These are phyloP conservation scores for Trichopoda pennipes DNA, from an alignment of 2,888 invertebrate species.

Conservation along the genomic window DNA sequence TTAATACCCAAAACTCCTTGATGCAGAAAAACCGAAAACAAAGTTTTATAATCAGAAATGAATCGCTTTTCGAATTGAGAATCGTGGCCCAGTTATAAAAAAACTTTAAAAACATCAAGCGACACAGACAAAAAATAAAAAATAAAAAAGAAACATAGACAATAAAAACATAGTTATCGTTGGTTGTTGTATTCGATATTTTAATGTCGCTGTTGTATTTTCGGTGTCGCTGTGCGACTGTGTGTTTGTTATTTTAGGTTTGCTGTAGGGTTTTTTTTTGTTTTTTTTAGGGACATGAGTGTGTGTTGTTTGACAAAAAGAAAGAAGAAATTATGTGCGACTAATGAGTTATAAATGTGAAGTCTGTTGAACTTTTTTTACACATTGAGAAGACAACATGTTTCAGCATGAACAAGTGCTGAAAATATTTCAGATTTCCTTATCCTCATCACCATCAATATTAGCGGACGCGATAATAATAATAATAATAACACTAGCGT, in stretches of 20 bases:
- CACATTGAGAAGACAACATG: conserved; percentile 6
- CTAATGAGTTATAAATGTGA: conserved; percentile 6
- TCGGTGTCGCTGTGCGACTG: neutral
- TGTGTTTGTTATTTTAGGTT: neutral
- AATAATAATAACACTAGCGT: neutral
- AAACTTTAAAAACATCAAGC: neutral
- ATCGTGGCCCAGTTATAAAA: no score
- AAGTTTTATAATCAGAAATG: neutral
- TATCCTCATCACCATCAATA: neutral
- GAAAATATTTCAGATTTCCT: neutral
- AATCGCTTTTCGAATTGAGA: conserved; percentile 2
- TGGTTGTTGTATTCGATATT: conserved; percentile 16
- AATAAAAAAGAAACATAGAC: neutral
- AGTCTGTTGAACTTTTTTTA: neutral
- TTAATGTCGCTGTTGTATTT: neutral
- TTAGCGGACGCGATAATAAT: neutral
- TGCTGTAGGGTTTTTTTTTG: neutral
- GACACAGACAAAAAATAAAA: neutral
- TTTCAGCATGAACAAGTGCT: conserved; percentile 46
- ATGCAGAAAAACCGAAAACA: conserved; percentile 1
- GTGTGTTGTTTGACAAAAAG: neutral
- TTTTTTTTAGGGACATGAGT: neutral
- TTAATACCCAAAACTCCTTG: conserved; percentile 7
- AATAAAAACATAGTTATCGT: conserved; percentile 13
- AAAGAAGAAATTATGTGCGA: neutral